Percentiles rank a stretch among this genome's conserved stretches.
Evolutionary conservation across 2,113 vertebrate genomes (phyloP).

Genomic region (Empidonax traillii): DNA sequence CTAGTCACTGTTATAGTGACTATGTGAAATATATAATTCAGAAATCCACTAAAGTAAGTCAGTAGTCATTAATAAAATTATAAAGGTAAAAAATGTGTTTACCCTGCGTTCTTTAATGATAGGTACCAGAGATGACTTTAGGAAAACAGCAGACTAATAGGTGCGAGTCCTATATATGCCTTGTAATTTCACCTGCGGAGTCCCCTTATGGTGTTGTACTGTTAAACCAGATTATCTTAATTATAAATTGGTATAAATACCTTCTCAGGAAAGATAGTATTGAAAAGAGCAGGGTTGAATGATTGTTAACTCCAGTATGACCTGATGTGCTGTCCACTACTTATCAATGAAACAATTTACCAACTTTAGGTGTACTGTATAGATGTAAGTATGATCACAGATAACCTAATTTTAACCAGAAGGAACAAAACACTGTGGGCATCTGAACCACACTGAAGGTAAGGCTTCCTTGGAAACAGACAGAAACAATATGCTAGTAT

Average conservation of each 20-base stretch:
- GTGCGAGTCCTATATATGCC: not conserved
- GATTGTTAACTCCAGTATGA: not conserved
- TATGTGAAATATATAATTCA: not conserved
- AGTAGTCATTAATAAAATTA: not conserved
- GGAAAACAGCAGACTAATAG: not conserved
- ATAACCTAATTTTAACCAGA: not conserved
- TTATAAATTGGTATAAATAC: not conserved
- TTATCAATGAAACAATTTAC: not conserved
- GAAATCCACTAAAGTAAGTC: not conserved
- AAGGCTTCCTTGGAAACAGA: not conserved
- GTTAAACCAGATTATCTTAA: not conserved
- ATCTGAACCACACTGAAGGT: not conserved
- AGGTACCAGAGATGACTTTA: not conserved
- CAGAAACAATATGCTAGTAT: not conserved
- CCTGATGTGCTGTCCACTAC: not conserved
- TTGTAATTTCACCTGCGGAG: not conserved
- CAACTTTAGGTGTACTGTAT: not conserved
- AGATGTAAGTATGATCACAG: not conserved
- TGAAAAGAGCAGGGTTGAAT: not conserved
- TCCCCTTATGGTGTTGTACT: not conserved
- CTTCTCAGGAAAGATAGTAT: not conserved
- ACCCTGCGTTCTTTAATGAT: not conserved
- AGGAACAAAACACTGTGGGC: rapidly evolving
- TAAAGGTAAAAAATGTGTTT: not conserved
- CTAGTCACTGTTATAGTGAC: not conserved